phyloP scores from a whole-genome alignment of 2,113 vertebrate genomes.

The Monopterus albus region DNA sequence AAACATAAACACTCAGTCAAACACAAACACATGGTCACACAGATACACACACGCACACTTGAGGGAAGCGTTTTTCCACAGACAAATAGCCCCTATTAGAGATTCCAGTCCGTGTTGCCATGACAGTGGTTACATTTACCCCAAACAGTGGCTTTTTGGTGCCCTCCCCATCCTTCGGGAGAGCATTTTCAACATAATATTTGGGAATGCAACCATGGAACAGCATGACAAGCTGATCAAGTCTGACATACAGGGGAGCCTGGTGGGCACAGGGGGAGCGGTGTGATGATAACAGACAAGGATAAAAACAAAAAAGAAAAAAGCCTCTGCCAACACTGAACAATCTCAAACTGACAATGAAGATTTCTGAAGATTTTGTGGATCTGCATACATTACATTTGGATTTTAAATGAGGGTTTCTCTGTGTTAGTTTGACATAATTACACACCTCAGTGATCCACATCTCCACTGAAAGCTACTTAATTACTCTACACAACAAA shows the following conservation, averaged over 20 bases:
- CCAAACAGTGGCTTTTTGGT: conserved; percentile 67
- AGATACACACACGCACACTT: conserved; percentile 36
- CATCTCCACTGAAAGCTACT: background rate
- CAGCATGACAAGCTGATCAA: conserved; percentile 58
- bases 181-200: conserved; percentile 41
- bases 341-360: background rate
- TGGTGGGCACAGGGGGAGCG: background rate
- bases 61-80: conserved; percentile 61
- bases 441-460: background rate
- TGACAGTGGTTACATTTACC: conserved; percentile 76
- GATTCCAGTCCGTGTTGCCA: conserved; percentile 77
- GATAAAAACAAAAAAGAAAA: background rate
- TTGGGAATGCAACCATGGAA: conserved; percentile 55
- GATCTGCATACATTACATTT: background rate
- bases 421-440: background rate
- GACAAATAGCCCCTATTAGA: conserved; percentile 71
- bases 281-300: conserved; percentile 8
- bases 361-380: background rate
- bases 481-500: background rate
- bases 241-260: conserved; percentile 48
- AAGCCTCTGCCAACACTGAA: conserved; percentile 5
- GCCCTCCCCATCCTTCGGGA: conserved; percentile 53
- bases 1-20: conserved; percentile 27
- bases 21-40: conserved; percentile 38
- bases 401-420: background rate